Evolutionary conservation across 2,888 invertebrate species (phyloP), one percentile per base, ranked within the genome.

Genomic region (Cyclophora punctaria): DNA sequence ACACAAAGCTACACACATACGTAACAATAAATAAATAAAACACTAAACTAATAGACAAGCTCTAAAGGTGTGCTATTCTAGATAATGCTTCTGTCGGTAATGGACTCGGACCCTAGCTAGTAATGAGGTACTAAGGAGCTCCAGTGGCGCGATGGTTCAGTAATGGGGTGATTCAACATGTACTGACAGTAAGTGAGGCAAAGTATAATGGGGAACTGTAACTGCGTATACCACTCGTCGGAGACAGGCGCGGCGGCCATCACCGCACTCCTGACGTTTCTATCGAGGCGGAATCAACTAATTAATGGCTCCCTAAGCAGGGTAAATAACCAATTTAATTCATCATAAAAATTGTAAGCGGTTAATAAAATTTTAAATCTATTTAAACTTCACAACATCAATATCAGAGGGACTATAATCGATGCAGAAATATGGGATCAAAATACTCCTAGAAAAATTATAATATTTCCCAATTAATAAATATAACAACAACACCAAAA

Each of bases 281-380:
- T 87, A 87, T 78, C 77, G 78, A 83, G 80, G 80, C 81, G 77
- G 80, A 78, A 75, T 77, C 80, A 78, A 80, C 85, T 87, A 87
- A 73, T 70, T 74, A 73, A 76, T 79, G 76, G 71, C 75, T 78
- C 80, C 85, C 85, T 83, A 84, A 69, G 73, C 76, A 75, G 80
- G 78, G 76, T 71, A 49, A 76, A 72, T 73, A 73, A 70, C 70
- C 71, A 62, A 68, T 60, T 67, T 1, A 37, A 37, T 59, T 52
- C 59, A 69, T 52, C 59, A 69, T 52, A 48, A 51, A 69, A 65
- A 62, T 71, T 56, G 62, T 71, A 79, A 79, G 80, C 80, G 33
- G 71, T 69, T 20, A 75, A 74, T 76, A 69, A 75, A 72, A 76
- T 70, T 75, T 73, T 66, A 64, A 72, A 70, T 66, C 73, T 73